These are phyloP conservation scores for Neoaliturus tenellus DNA, from an alignment of 2,888 invertebrate species.

Conservation along the genomic window DNA sequence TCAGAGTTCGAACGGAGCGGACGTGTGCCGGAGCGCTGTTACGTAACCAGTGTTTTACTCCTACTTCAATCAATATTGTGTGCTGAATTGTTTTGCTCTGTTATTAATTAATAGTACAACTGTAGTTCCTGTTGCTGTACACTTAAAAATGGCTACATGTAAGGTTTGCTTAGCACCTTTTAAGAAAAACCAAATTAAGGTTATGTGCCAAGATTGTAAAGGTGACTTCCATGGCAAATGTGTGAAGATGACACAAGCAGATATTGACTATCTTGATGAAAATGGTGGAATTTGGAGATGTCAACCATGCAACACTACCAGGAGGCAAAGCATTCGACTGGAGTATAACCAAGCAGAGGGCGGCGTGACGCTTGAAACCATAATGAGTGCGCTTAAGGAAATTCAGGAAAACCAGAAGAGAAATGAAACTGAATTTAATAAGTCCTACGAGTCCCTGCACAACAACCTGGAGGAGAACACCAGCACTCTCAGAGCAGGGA, in stretches of 20 bases:
- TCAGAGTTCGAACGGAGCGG: neutral
- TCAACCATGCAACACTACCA: neutral
- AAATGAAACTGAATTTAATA: neutral
- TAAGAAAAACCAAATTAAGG: conserved; percentile 15
- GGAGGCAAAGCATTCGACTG: neutral
- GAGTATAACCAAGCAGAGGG: neutral
- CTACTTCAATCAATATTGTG: neutral
- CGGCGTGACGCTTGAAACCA: neutral
- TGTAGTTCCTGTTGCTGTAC: neutral
- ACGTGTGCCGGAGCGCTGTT: neutral
- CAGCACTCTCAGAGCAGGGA: neutral
- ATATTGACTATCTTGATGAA: neutral
- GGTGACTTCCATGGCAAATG: conserved; percentile 4
- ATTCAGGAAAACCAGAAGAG: conserved; percentile 19
- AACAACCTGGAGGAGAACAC: neutral
- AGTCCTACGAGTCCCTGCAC: neutral
- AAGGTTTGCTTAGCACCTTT: neutral
- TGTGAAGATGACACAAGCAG: conserved; percentile 5
- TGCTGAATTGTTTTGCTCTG: neutral
- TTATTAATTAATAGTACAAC: neutral
- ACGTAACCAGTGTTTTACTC: neutral
- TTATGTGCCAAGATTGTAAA: neutral
- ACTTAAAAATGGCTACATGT: neutral
- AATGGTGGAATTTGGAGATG: neutral
- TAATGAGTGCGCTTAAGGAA: neutral